Conservation (phyloP, 2,113 vertebrate species). For the Nibea albiflora region DNA sequence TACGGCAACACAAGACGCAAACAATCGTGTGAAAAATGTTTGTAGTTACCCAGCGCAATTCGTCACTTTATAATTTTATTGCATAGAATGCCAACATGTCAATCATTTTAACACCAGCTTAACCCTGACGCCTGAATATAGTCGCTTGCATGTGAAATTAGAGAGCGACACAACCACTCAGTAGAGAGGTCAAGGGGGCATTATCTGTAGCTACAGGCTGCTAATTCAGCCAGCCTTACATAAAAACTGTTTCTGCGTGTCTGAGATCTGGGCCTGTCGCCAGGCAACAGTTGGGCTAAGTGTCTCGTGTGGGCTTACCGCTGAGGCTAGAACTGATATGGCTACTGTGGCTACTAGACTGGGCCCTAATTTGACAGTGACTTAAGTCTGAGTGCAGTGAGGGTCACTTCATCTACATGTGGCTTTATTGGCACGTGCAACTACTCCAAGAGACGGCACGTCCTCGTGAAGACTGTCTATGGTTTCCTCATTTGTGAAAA, state of each 20-base stretch:
- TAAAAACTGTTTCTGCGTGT: conserved; percentile 6
- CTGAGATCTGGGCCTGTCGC: conserved; percentile 46
- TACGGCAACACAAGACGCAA: not conserved
- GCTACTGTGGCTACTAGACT: conserved; percentile 6
- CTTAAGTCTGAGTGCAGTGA: not conserved
- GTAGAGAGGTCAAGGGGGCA: not conserved
- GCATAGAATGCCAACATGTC: not conserved
- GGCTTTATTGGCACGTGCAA: not conserved
- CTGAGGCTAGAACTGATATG: conserved; percentile 39
- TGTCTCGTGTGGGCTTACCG: conserved; percentile 36
- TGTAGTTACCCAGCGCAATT: not conserved
- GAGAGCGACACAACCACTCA: conserved; percentile 5
- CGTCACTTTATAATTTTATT: not conserved
- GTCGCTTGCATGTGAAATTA: not conserved
- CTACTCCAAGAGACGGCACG: not conserved
- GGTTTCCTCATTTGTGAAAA: not conserved
- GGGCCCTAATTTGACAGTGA: not conserved
- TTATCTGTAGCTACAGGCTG: not conserved
- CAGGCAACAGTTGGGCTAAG: conserved; percentile 52
- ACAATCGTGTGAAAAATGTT: not conserved
- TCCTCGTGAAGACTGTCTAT: not conserved
- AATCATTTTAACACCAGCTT: not conserved
- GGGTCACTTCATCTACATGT: not conserved
- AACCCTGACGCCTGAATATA: not conserved
- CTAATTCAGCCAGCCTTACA: conserved; percentile 8